Evolutionary conservation across 2,888 invertebrate species (phyloP).

Genomic region (Torymus tubicola): DNA sequence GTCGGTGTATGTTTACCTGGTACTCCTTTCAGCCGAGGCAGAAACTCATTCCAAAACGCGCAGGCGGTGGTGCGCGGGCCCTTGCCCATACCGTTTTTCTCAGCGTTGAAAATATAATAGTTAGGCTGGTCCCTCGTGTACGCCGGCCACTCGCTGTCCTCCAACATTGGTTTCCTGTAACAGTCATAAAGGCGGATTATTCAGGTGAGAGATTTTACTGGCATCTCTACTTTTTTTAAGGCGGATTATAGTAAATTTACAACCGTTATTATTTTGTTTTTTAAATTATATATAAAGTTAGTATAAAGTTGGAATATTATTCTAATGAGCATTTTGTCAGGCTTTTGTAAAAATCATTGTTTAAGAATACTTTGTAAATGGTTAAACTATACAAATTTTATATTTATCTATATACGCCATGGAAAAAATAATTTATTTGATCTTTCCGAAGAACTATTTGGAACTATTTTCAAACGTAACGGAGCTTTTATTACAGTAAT

Average conservation of each 20-base stretch:
- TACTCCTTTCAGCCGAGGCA: constrained; percentile 90
- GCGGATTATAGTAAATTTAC: no score
- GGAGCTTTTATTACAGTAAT: constrained; percentile 13
- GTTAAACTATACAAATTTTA: not conserved
- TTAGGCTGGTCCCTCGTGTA: constrained; percentile 91
- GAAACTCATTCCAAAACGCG: constrained; percentile 97
- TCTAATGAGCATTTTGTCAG: no score
- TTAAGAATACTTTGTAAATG: not conserved
- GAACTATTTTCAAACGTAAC: constrained; percentile 1
- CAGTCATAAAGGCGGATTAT: constrained; percentile 51
- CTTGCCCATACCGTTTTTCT: constrained; percentile 82
- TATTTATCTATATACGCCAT: not conserved
- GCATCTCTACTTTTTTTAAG: no score
- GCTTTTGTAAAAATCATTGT: not conserved
- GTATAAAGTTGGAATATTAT: no score
- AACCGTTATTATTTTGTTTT: no score
- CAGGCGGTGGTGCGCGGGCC: constrained; percentile 92
- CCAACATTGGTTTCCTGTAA: constrained; percentile 77
- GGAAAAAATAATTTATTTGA: not conserved
- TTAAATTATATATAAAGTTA: no score
- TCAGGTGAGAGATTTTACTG: no score
- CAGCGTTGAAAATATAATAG: constrained; percentile 93
- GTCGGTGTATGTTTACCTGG: constrained; percentile 77
- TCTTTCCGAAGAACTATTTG: not conserved
- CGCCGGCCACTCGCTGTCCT: constrained; percentile 90